A percentile compares a stretch with the other conserved stretches of the same genome.
phyloP scores from a whole-genome alignment of 2,797 vertebrate genomes.

The Tolypeutes matacus region DNA sequence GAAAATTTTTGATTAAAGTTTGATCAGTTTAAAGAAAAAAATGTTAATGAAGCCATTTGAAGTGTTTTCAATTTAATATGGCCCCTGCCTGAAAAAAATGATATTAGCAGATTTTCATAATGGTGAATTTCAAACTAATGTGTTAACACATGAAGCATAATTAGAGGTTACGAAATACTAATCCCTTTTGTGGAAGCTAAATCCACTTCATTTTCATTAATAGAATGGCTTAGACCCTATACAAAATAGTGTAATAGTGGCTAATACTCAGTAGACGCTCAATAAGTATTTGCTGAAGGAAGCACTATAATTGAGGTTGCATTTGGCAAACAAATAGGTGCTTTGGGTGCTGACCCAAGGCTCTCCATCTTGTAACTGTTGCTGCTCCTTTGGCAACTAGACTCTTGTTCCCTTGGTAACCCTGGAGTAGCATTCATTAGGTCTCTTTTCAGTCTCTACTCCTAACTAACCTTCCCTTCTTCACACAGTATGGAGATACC shows the following conservation, averaged over 20 bases:
- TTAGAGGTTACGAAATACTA: neutral
- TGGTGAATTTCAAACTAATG: slow-evolving; percentile 8
- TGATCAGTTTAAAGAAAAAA: neutral
- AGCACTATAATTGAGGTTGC: neutral
- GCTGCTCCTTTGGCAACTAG: neutral
- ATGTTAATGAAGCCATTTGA: neutral
- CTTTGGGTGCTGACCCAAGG: neutral
- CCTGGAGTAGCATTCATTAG: neutral
- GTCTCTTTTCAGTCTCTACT: neutral
- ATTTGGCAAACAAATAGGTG: neutral
- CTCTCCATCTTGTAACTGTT: neutral
- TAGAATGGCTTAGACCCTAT: neutral
- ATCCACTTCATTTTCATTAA: slow-evolving; percentile 32
- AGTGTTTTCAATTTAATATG: neutral
- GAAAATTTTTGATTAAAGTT: neutral
- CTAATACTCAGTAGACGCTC: neutral
- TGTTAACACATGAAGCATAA: neutral
- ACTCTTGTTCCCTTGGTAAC: neutral
- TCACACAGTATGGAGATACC: neutral
- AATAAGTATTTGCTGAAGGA: neutral
- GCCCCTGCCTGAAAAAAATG: neutral
- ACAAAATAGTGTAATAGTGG: slow-evolving; percentile 17
- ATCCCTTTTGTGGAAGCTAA: neutral
- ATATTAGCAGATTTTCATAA: slow-evolving; percentile 25
- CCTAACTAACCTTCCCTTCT: neutral